Conservation (phyloP, 2,888 invertebrate genomes). For the Acronicta aceris region DNA sequence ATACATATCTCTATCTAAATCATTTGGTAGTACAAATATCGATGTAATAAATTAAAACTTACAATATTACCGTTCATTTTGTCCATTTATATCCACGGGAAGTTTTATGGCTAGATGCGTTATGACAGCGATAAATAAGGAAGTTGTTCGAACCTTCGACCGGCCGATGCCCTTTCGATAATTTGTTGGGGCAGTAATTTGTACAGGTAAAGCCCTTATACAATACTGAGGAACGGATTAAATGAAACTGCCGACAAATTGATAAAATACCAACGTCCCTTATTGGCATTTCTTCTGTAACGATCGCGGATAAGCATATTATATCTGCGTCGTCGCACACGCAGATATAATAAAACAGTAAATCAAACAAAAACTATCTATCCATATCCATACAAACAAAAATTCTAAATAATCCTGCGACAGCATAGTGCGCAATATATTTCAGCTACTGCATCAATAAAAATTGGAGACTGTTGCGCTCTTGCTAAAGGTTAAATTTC, state of each 20-base stretch:
- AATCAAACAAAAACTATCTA: too few species aligned
- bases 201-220: constrained; percentile 19
- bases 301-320: too few species aligned
- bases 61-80: constrained; percentile 5
- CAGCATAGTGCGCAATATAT: too few species aligned
- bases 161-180: constrained; percentile 45
- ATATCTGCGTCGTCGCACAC: too few species aligned
- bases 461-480: neutral
- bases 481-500: neutral
- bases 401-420: too few species aligned
- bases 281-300: too few species aligned
- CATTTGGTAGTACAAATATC: constrained; percentile 10
- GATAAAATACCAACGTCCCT: too few species aligned
- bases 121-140: constrained; percentile 34
- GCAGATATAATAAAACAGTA: too few species aligned
- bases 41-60: constrained; percentile 16
- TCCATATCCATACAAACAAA: too few species aligned
- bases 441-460: too few species aligned
- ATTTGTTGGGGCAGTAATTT: constrained; percentile 32
- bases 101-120: constrained; percentile 31
- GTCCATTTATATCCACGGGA: constrained; percentile 2
- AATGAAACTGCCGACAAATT: neutral
- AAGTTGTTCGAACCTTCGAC: constrained; percentile 47
- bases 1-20: neutral
- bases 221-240: constrained; percentile 15